Base-by-base conservation (phyloP, 2,113 vertebrate genomes). In the Oncorhynchus gorbuscha region DNA sequence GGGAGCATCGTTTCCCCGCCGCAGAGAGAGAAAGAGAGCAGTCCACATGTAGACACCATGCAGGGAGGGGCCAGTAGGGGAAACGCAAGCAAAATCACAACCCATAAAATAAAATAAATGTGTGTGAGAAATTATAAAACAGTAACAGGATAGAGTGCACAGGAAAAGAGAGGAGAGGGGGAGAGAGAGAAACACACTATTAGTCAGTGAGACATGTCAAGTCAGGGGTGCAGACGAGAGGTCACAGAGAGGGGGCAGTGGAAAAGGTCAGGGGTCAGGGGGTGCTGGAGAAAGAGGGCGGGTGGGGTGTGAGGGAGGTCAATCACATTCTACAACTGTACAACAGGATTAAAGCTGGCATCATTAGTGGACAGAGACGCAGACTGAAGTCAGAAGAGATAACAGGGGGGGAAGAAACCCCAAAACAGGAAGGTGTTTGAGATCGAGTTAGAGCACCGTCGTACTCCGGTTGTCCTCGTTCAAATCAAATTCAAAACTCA, bases 171-270 rank as follows among this genome's bases (percentile, higher is more conserved):
- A 68, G 76, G 39, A 39, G 39, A 45, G 39, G 9, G 39, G 9
- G 39, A 84, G 87, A 82, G 91, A 88, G 91, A 90, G 87, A 89
- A 85, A 92, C 87, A 91, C 91, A 91, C 67, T 75, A 69, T 89
- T 85, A 90, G 86, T 88, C 93, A 94, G 93, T 92, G 86, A 90
- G 89, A 86, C 86, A 67, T 73, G 7, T 73, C 86, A 75, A 72
- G 77, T 79, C 78, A 78, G 77, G 68, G 78, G 73, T 81, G 51
- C 51, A 55, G 51, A 55, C 51, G 1, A 16, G 51, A 55, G 51
- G 39, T 45, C 39, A 11, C 39, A 9, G 39, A 11, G 16, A 20
- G 7, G 35, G 26, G 39, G 75, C n/a, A 2, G 35, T 6, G 20
- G 1, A 9, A 39, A 39, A 39, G 39, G 39, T 9, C 39, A 45